Conservation (phyloP, 1,140 invertebrate genomes). For the fruit fly (Drosophila melanogaster) region DNA sequence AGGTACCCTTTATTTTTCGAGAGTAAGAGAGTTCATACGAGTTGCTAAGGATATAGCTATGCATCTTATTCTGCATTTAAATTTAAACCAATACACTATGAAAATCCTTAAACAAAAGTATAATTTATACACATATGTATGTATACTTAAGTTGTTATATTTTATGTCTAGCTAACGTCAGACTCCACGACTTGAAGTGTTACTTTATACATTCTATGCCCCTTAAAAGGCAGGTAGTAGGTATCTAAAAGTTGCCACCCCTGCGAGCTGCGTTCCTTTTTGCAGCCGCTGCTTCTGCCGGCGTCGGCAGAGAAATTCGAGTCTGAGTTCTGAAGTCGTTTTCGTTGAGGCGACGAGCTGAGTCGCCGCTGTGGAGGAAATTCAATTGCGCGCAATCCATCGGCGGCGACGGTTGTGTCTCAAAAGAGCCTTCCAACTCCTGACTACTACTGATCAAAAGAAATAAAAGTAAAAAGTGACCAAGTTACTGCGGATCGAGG, state of each 20-base stretch:
- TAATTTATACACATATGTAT: no score
- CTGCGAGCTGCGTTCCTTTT: not conserved
- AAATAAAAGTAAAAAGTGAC: slow-evolving; percentile 6
- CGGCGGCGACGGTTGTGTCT: slow-evolving; percentile 64
- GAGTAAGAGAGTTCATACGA: no score
- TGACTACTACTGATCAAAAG: not conserved
- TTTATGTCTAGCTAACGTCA: no score
- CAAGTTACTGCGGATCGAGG: slow-evolving; percentile 30
- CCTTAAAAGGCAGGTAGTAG: not conserved
- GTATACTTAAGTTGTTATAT: no score
- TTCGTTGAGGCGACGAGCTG: slow-evolving; percentile 38
- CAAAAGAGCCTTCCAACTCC: slow-evolving; percentile 1
- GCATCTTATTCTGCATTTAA: no score
- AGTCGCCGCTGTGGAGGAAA: slow-evolving; percentile 57
- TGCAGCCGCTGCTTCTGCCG: slow-evolving; percentile 7
- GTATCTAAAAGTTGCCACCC: not conserved
- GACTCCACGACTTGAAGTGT: no score
- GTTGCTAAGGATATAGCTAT: no score
- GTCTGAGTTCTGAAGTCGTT: not conserved
- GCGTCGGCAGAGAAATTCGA: not conserved
- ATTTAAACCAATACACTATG: no score
- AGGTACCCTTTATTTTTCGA: slow-evolving; percentile 34
- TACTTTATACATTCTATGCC: no score
- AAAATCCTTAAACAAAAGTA: no score
- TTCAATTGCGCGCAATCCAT: slow-evolving; percentile 75